These are phyloP conservation scores for Darevskia mixta DNA, from an alignment of 2,797 vertebrate genomes.

Conservation along the genomic window DNA sequence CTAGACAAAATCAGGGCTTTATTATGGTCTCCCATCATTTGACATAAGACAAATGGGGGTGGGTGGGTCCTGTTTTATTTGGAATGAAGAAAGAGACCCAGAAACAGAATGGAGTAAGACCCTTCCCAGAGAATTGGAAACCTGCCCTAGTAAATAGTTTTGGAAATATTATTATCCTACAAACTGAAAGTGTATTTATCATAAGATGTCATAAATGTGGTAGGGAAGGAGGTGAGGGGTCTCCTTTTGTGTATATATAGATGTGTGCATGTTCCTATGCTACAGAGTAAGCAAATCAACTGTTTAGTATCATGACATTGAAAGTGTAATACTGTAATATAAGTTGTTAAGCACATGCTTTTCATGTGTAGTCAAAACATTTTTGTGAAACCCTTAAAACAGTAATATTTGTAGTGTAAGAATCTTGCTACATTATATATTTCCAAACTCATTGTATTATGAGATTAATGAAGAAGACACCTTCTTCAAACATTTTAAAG, in stretches of 20 bases:
- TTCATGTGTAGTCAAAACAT: conserved; percentile 51
- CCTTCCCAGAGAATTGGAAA: not conserved
- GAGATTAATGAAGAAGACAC: conserved; percentile 51
- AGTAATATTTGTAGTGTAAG: conserved; percentile 52
- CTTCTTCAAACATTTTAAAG: conserved; percentile 53
- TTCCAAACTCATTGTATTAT: conserved; percentile 58
- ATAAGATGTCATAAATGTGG: conserved; percentile 9
- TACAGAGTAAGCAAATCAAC: not conserved
- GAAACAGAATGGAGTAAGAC: not conserved
- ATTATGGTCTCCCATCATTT: not conserved
- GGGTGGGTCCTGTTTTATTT: not conserved
- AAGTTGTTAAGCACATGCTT: conserved; percentile 33
- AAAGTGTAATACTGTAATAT: conserved; percentile 48
- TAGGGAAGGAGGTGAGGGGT: not conserved
- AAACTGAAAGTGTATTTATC: not conserved
- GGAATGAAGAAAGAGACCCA: not conserved
- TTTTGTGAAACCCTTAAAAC: conserved; percentile 45
- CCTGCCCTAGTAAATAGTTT: conserved; percentile 15
- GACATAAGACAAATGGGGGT: not conserved
- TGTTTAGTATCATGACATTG: not conserved
- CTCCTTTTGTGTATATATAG: not conserved
- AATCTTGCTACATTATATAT: conserved; percentile 19
- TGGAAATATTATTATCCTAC: conserved; percentile 8
- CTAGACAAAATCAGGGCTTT: not conserved
- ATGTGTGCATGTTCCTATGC: not conserved